Conservation (phyloP, 1,140 invertebrate species). For the Camponotus vicinus region DNA sequence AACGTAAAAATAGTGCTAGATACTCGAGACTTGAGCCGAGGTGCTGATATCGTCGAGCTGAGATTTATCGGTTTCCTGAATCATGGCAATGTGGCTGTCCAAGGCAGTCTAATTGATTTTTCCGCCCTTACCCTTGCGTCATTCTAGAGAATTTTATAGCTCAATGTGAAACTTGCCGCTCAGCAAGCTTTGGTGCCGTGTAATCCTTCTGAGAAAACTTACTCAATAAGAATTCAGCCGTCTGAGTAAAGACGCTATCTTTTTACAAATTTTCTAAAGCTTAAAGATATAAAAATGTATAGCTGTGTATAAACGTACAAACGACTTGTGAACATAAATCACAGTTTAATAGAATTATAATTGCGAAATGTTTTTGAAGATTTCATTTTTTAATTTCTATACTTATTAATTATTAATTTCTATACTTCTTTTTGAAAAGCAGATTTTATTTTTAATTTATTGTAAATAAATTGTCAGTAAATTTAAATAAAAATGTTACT, state of each 20-base stretch:
- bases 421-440: not conserved
- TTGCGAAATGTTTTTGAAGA: too few species aligned
- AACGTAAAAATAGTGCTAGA: conserved; percentile 57
- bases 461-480: not conserved
- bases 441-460: not conserved
- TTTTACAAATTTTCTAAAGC: not conserved
- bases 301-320: not conserved
- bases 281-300: not conserved
- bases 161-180: conserved; percentile 67
- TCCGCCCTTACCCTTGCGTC: conserved; percentile 57
- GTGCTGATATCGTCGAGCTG: conserved; percentile 70
- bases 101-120: conserved; percentile 79
- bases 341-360: too few species aligned
- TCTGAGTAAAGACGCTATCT: conserved; percentile 54
- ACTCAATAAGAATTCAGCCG: conserved; percentile 61
- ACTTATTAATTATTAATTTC: not conserved
- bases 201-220: conserved; percentile 64
- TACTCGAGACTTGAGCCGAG: conserved; percentile 68
- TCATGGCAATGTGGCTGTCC: conserved; percentile 77
- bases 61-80: conserved; percentile 78
- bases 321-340: not conserved
- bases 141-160: conserved; percentile 74
- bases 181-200: conserved; percentile 41
- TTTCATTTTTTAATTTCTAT: not conserved
- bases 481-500: not conserved